phyloP scores from a whole-genome alignment of 2,888 invertebrate species.

The Thyatira batis region DNA sequence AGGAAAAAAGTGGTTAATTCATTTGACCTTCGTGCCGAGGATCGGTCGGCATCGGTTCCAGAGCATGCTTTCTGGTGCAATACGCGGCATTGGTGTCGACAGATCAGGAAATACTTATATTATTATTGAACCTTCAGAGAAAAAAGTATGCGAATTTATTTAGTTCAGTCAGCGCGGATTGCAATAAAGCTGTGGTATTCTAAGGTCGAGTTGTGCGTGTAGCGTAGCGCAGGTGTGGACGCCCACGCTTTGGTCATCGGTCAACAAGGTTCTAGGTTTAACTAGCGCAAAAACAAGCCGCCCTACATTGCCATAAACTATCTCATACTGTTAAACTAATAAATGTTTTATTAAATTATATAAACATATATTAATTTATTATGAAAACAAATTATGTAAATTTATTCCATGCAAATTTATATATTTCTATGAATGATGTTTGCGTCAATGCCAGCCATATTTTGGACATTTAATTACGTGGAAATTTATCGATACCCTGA shows the following conservation, averaged over 20 bases:
- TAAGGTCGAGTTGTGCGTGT: background rate
- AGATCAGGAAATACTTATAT: constrained; percentile 50
- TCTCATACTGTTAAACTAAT: background rate
- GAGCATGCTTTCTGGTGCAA: constrained; percentile 53
- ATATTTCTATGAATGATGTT: background rate
- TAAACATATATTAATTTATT: too few relatives aligned
- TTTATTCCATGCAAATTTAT: background rate
- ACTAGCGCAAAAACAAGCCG: background rate
- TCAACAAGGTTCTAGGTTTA: background rate
- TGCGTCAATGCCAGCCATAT: background rate
- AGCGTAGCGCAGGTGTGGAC: background rate
- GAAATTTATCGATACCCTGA: too few relatives aligned
- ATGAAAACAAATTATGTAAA: background rate
- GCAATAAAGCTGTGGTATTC: constrained; percentile 15
- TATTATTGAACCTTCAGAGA: constrained; percentile 42
- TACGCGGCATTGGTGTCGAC: constrained; percentile 46
- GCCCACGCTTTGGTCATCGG: background rate
- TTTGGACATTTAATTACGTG: background rate
- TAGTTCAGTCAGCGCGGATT: constrained; percentile 23
- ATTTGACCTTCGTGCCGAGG: constrained; percentile 35
- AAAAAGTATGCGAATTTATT: constrained; percentile 47
- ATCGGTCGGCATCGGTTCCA: constrained; percentile 40
- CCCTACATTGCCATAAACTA: background rate
- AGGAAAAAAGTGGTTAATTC: constrained; percentile 33
- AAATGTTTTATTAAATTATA: too few relatives aligned